These are phyloP conservation scores for Potamilus streckersoni DNA, from an alignment of 1,140 invertebrate species.

Conservation along the genomic window DNA sequence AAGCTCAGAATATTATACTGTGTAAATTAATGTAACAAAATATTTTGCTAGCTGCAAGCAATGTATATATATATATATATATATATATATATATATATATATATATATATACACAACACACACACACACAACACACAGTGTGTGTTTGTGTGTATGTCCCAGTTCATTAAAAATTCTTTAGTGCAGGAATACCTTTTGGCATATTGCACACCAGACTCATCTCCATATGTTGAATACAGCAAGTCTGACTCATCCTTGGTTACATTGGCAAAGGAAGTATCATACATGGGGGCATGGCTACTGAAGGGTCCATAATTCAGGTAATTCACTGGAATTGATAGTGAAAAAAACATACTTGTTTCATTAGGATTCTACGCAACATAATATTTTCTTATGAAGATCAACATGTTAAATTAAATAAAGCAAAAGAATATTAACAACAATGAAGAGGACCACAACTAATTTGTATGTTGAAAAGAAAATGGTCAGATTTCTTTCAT, in stretches of 20 bases:
- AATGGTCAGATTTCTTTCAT: too few relatives aligned
- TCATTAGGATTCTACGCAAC: too few relatives aligned
- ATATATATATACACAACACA: neutral
- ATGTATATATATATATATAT: neutral
- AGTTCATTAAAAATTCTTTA: neutral
- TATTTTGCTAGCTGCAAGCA: neutral
- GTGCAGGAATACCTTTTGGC: constrained; percentile 69
- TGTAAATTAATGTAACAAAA: neutral
- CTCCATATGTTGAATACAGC: constrained; percentile 90
- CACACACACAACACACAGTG: neutral
- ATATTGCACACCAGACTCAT: constrained; percentile 88
- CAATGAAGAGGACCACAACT: too few relatives aligned
- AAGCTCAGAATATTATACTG: too few relatives aligned
- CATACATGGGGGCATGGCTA: constrained; percentile 94
- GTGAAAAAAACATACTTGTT: neutral
- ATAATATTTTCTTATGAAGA: too few relatives aligned
- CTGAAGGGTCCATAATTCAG: constrained; percentile 95
- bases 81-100: too few relatives aligned
- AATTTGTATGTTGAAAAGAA: too few relatives aligned
- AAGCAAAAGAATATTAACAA: too few relatives aligned
- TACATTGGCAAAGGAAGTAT: constrained; percentile 94
- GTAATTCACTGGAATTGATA: constrained; percentile 78
- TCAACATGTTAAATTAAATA: too few relatives aligned
- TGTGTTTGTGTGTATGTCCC: neutral
- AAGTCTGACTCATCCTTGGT: constrained; percentile 94